These are phyloP conservation scores for Asobara japonica DNA, from an alignment of 1,140 invertebrate genomes.

Conservation along the genomic window DNA sequence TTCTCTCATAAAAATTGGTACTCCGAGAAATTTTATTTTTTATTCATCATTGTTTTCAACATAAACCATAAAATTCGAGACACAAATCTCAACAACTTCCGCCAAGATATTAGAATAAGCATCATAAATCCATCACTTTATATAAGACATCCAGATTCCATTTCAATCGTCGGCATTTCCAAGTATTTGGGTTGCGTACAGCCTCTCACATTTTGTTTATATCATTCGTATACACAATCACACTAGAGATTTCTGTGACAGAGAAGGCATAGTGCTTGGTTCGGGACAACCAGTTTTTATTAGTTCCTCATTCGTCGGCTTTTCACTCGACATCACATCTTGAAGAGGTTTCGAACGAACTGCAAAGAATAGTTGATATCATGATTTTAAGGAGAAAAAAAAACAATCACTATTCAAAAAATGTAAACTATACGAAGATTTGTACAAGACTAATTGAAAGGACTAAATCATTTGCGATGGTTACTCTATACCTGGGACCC, in stretches of 20 bases:
- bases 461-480: no score
- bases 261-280: background rate
- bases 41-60: no score
- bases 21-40: no score
- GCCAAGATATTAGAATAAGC: background rate
- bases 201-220: background rate
- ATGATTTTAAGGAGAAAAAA: background rate
- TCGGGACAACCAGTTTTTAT: background rate
- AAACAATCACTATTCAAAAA: no score
- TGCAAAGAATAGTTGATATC: no score
- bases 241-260: background rate
- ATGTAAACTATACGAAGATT: no score
- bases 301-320: background rate
- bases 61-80: no score
- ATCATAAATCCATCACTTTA: background rate
- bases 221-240: background rate
- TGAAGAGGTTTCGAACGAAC: background rate
- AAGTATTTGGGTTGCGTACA: background rate
- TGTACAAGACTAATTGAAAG: no score
- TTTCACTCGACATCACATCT: background rate
- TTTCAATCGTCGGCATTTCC: background rate
- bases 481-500: no score
- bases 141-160: background rate
- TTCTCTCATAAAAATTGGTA: no score
- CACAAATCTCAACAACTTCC: no score